Conservation (phyloP, 2,888 invertebrate genomes). For the Neoascia interrupta region DNA sequence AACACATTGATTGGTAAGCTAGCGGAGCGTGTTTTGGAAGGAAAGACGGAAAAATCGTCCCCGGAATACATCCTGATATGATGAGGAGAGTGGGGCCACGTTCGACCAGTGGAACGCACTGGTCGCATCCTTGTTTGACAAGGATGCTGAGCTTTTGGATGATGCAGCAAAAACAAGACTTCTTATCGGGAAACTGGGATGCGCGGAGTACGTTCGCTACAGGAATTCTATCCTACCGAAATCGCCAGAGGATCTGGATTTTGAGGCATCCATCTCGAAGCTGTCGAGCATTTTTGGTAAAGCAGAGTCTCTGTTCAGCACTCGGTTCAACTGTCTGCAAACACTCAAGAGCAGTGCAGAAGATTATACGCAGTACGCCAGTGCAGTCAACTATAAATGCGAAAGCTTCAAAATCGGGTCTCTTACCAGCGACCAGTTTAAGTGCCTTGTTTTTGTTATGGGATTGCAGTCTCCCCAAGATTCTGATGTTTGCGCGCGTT, state of each 20-base stretch:
- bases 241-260: not conserved
- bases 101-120: not conserved
- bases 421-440: constrained; percentile 7
- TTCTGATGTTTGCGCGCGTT: not conserved
- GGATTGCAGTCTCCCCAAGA: constrained; percentile 17
- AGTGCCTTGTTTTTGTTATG: constrained; percentile 33
- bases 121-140: not conserved
- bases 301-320: constrained; percentile 2
- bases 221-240: not conserved
- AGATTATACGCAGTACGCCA: constrained; percentile 14
- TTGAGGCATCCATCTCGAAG: not conserved
- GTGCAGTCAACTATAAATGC: not conserved
- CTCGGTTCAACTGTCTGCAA: constrained; percentile 11
- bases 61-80: not conserved
- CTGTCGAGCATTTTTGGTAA: constrained; percentile 7
- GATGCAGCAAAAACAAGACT: not conserved
- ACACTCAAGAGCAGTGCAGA: not conserved
- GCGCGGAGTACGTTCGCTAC: not conserved
- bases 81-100: not conserved
- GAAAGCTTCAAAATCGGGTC: constrained; percentile 2
- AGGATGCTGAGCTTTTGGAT: not conserved
- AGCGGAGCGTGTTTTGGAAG: not conserved
- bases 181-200: not conserved
- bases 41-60: not conserved
- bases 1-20: not conserved